Base-by-base conservation (phyloP, 2,797 vertebrate genomes). In the Ctenosaura bakeri region DNA sequence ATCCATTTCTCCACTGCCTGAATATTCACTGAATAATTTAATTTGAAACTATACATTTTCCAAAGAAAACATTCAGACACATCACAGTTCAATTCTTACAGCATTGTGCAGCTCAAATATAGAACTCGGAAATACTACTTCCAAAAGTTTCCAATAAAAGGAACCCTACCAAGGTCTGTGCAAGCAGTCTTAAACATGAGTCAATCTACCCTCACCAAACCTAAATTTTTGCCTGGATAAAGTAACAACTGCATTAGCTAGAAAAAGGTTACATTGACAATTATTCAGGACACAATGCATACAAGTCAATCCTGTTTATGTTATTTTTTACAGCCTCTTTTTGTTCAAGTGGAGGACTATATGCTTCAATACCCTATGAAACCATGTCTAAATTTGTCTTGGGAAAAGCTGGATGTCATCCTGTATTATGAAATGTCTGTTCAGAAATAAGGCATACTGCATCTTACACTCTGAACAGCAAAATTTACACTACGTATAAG, bases 401-500 rank as follows among this genome's bases (percentile, higher is more conserved):
- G 86, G 78, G 56, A 79, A 77, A 66, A 78, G 24, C 88, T 84
- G 56, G 66, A 88, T 92, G 42, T 90, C 86, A 93, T n/a, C 83
- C 89, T 94, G 86, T 90, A 87, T 62, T 90, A 86, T 92, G 91
- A 82, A 90, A 82, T 78, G 46, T 88, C 90, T 86, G 90, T 92
- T 95, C 90, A 92, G 88, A 83, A 80, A 71, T 71, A 35, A 59
- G 16, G 66, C 56, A 26, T 13, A 66, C 14, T 56, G 69, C 50
- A 69, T 13, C 38, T 86, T 38, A n/a, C 9, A 52, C 26, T 54
- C 26, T 89, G 82, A 52, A 42, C 24, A 82, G 35, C 79, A 87
- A 52, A 42, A 29, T 26, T n/a, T 87, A 79, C 83, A 54, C 46
- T 84, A 20, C 18, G 20, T 38, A 80, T 29, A 42, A 5, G 38